A percentile compares a stretch with the other conserved stretches of the same genome.
Evolutionary conservation across 2,888 invertebrate species (phyloP).

Genomic region (Ectemnius cavifrons): DNA sequence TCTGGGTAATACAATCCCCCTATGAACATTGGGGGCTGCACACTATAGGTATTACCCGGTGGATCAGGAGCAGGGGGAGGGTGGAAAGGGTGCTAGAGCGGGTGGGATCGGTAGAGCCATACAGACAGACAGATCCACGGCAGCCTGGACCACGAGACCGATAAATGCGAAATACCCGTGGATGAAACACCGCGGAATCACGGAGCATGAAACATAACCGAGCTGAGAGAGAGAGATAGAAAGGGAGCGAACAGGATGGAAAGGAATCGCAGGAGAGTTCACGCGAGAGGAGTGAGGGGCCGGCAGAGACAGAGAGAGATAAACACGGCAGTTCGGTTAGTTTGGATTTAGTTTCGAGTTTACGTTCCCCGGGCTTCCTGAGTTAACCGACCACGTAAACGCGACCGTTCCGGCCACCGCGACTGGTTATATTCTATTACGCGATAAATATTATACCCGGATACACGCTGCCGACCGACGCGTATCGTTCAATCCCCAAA

Average conservation of each 20-base stretch:
- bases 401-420: constrained; percentile 61
- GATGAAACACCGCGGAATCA: constrained; percentile 57
- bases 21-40: constrained; percentile 14
- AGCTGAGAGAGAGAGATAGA: constrained; percentile 6
- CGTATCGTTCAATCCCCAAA: constrained; percentile 16
- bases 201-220: constrained; percentile 57
- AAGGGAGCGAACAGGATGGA: not conserved
- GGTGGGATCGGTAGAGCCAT: not conserved
- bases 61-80: not conserved
- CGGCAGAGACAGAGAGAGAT: constrained; percentile 28
- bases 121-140: constrained; percentile 10
- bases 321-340: constrained; percentile 66
- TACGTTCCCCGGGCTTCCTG: constrained; percentile 71
- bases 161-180: constrained; percentile 47
- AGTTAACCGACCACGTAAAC: constrained; percentile 73
- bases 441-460: constrained; percentile 73
- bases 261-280: constrained; percentile 1
- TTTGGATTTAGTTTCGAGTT: constrained; percentile 73
- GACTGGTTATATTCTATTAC: constrained; percentile 71
- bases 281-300: constrained; percentile 4
- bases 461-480: constrained; percentile 30
- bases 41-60: constrained; percentile 10
- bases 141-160: constrained; percentile 9
- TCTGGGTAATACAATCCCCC: constrained; percentile 33
- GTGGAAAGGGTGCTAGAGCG: not conserved